A percentile compares a stretch with the other conserved stretches of the same genome.
Evolutionary conservation across 2,797 vertebrate genomes (phyloP).

Genomic region (Halcyon chelicuti): DNA sequence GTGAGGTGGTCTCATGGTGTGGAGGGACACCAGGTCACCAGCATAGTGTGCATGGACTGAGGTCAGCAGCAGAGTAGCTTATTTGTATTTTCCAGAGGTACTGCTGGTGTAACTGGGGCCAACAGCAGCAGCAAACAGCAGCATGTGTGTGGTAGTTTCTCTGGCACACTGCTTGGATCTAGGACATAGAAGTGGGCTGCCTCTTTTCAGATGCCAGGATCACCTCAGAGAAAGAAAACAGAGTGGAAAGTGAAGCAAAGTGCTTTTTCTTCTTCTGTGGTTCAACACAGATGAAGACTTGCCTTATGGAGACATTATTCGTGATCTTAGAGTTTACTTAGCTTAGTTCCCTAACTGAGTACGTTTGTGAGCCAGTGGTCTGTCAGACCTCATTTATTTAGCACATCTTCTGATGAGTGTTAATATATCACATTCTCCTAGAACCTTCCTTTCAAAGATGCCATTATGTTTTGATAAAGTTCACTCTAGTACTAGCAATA

Average conservation of each 20-base stretch:
- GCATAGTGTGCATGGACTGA: not conserved
- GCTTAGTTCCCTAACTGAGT: not conserved
- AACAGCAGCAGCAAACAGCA: not conserved
- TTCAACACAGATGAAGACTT: not conserved
- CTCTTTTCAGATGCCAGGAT: not conserved
- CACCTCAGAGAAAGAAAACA: not conserved
- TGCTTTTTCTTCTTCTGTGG: not conserved
- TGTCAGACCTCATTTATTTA: slow-evolving; percentile 20
- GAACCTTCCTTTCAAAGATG: not conserved
- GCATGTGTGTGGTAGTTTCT: not conserved
- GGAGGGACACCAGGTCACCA: not conserved
- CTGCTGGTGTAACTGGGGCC: not conserved
- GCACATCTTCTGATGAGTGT: not conserved
- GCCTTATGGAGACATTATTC: not conserved
- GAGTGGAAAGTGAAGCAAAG: not conserved
- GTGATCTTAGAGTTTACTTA: not conserved
- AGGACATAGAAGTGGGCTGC: not conserved
- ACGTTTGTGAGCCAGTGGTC: not conserved
- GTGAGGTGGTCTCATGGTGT: rapidly evolving
- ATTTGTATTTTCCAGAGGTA: not conserved
- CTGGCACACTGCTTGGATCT: not conserved
- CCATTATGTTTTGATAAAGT: slow-evolving; percentile 16
- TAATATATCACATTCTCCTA: not conserved
- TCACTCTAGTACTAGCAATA: not conserved
- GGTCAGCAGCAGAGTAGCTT: not conserved